Percentiles rank a stretch among this genome's conserved stretches.
Conservation (phyloP, 1,140 invertebrate genomes). For the Drosophila guanche region DNA sequence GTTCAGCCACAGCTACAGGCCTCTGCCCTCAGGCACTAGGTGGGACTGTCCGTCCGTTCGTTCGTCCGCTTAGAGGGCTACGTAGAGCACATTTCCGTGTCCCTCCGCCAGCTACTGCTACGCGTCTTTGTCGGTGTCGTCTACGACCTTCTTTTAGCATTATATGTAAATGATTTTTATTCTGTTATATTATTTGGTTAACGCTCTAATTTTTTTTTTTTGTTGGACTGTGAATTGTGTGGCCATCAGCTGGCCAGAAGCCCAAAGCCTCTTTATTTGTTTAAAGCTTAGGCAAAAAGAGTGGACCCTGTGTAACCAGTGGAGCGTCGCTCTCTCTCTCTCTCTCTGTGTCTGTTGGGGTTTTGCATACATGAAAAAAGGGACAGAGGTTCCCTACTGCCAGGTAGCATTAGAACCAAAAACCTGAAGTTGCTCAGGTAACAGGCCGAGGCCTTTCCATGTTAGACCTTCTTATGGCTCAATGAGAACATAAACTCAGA, state of each 20-base stretch:
- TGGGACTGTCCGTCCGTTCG: slow-evolving; percentile 27
- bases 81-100: background rate
- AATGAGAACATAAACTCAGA: slow-evolving; percentile 53
- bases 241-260: slow-evolving; percentile 48
- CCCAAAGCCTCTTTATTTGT: slow-evolving; percentile 61
- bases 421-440: slow-evolving; percentile 12
- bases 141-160: slow-evolving; percentile 32
- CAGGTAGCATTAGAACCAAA: slow-evolving; percentile 46
- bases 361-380: slow-evolving; percentile 40
- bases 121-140: slow-evolving; percentile 7
- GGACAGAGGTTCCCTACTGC: background rate
- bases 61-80: background rate
- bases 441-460: background rate
- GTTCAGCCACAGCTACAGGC: slow-evolving; percentile 1
- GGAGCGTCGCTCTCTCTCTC: too few species aligned
- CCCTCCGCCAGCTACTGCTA: slow-evolving; percentile 8
- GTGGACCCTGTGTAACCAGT: background rate
- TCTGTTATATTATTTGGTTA: slow-evolving; percentile 79
- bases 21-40: slow-evolving; percentile 17
- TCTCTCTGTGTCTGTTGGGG: background rate
- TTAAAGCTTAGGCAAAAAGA: slow-evolving; percentile 57
- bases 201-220: slow-evolving; percentile 71
- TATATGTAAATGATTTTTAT: slow-evolving; percentile 78
- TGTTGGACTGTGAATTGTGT: slow-evolving; percentile 44
- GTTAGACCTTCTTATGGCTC: too few species aligned